Evolutionary conservation across 2,113 vertebrate genomes (phyloP).

Genomic region (Corythaeola cristata): DNA sequence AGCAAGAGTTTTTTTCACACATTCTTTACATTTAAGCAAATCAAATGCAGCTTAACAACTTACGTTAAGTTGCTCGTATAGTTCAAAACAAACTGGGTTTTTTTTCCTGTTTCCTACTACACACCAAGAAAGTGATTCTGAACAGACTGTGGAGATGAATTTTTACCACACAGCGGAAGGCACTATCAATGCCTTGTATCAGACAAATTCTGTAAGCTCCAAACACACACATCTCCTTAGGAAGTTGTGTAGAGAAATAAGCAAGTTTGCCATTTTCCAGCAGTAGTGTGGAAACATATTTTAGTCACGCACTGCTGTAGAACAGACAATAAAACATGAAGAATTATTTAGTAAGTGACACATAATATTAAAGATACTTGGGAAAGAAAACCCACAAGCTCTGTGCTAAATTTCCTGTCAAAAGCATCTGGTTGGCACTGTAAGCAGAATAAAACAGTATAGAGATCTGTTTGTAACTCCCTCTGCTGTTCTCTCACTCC

Average conservation of each 20-base stretch:
- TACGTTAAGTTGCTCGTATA: neutral
- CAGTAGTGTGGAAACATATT: neutral
- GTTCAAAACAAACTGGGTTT: neutral
- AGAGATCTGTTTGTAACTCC: neutral
- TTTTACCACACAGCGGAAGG: neutral
- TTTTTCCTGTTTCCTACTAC: neutral
- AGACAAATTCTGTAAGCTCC: neutral
- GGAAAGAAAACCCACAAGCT: slow-evolving; percentile 10
- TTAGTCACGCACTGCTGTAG: neutral
- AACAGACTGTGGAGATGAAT: neutral
- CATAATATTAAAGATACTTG: neutral
- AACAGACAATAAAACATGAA: neutral
- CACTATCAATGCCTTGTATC: neutral
- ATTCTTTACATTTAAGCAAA: neutral
- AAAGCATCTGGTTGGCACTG: neutral
- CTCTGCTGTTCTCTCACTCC: neutral
- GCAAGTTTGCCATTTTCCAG: neutral
- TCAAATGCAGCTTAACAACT: neutral
- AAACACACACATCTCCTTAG: neutral
- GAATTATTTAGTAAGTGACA: neutral
- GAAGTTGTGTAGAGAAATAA: neutral
- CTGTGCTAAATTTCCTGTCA: neutral
- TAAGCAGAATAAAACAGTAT: neutral
- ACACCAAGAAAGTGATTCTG: neutral
- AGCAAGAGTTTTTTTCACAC: neutral